Base-by-base conservation (phyloP, 2,888 invertebrate genomes). In the Zygothrica quintamaculata region DNA sequence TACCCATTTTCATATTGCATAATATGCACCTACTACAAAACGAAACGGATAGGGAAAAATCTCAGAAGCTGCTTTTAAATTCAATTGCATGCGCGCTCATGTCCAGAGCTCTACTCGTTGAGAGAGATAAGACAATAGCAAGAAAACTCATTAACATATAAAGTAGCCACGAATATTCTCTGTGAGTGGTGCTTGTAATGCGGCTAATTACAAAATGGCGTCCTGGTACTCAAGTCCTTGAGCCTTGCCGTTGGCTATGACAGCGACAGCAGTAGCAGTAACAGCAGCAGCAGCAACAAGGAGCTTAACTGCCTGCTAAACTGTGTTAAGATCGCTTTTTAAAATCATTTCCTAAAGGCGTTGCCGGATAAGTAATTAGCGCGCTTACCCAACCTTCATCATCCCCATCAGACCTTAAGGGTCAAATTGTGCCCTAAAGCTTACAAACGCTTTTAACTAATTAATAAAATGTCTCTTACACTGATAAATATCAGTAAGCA, bases 111-210 rank as follows among this genome's bases (percentile, higher is more conserved):
- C 3, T 5, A 22, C 18, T 22, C 18, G 37, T 43, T n/a, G n/a
- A 6, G 37, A 61, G 50, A 69, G 56, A 59, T 61, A 60, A 60
- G 77, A 52, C 42, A 74, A 60, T 55, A 65, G 64, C 62, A 75
- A 68, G 57, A 77, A 85, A 80, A 79, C 86, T 87, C 79, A 80
- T 80, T 80, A 80, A 82, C 79, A 80, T 80, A 85, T 82, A 87
- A 87, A 87, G 79, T 74, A 75, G 88, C 75, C 75, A 61, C 75
- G 57, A 46, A 56, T 61, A 79, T 79, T 79, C 66, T 70, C 44
- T 39, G 52, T 37, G 39, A 76, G 84, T 44, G 56, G 62, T 43
- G 57, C 77, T 73, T 73, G 77, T 73, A 73, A 73, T 77, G 68
- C 57, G 73, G 74, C 86, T 80, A 80, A 80, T 80, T 80, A 87